A percentile compares a stretch with the other conserved stretches of the same genome.
These are phyloP conservation scores for Folsomia manolachei DNA, from an alignment of 2,888 invertebrate species.

Conservation along the genomic window DNA sequence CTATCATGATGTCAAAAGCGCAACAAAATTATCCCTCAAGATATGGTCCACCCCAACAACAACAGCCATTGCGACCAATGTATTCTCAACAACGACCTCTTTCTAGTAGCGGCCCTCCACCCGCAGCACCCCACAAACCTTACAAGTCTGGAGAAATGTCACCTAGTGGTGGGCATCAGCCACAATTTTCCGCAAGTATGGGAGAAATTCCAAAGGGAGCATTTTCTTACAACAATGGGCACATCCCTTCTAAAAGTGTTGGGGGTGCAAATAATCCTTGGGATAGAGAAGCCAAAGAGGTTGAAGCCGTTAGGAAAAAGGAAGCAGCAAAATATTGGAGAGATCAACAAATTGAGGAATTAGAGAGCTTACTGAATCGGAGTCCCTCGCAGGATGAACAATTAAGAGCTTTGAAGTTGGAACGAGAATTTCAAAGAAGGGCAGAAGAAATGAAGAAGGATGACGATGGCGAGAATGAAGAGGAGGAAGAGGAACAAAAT, in stretches of 20 bases:
- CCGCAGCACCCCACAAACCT: slow-evolving; percentile 49
- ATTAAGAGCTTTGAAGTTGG: slow-evolving; percentile 77
- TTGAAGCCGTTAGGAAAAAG: slow-evolving; percentile 62
- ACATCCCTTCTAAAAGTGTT: slow-evolving; percentile 22
- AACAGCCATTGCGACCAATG: slow-evolving; percentile 21
- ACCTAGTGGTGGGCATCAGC: slow-evolving; percentile 53
- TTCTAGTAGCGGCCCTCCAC: slow-evolving; percentile 33
- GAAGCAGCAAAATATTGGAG: slow-evolving; percentile 75
- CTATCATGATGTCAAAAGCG: slow-evolving; percentile 48
- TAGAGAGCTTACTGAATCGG: slow-evolving; percentile 67
- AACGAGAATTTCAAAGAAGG: slow-evolving; percentile 87
- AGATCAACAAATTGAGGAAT: slow-evolving; percentile 80
- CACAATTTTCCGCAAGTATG: slow-evolving; percentile 64
- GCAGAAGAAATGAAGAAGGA: slow-evolving; percentile 69
- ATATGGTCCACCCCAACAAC: slow-evolving; percentile 49
- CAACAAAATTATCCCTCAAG: slow-evolving; percentile 50
- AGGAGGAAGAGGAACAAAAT: slow-evolving; percentile 57
- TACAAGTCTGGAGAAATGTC: slow-evolving; percentile 48
- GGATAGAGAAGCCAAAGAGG: slow-evolving; percentile 90
- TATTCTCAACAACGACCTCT: slow-evolving; percentile 33
- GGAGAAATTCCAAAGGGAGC: slow-evolving; percentile 61
- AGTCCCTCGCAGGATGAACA: slow-evolving; percentile 82
- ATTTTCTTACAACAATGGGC: slow-evolving; percentile 52
- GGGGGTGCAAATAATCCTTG: slow-evolving; percentile 68
- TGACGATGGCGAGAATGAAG: slow-evolving; percentile 67